Percentiles rank a stretch among this genome's conserved stretches.
These are phyloP conservation scores for Myopa tessellatipennis DNA, from an alignment of 2,888 invertebrate genomes.

Conservation along the genomic window DNA sequence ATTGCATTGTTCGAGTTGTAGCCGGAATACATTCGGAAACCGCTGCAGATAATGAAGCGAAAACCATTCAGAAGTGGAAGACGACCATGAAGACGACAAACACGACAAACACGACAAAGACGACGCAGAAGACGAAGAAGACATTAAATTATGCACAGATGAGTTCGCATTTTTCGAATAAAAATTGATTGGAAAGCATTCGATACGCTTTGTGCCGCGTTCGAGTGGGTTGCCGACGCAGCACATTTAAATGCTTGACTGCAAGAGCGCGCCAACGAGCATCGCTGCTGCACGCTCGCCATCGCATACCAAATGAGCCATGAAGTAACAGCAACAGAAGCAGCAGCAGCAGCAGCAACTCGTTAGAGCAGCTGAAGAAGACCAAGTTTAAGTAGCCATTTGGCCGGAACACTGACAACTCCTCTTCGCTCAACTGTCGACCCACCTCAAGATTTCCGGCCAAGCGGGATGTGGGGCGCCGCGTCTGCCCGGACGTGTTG, in stretches of 20 bases:
- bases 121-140: conserved; percentile 37
- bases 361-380: not conserved
- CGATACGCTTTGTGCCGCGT: conserved; percentile 48
- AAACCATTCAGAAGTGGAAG: conserved; percentile 48
- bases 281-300: not conserved
- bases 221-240: conserved; percentile 36
- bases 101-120: not conserved
- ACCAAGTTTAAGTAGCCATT: conserved; percentile 6
- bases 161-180: conserved; percentile 66
- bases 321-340: not conserved
- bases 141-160: conserved; percentile 67
- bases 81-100: not conserved
- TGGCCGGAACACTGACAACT: not conserved
- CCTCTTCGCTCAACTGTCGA: conserved; percentile 28
- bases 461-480: conserved; percentile 48
- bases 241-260: conserved; percentile 32
- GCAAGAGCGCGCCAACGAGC: not conserved
- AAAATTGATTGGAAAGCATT: conserved; percentile 68
- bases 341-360: not conserved
- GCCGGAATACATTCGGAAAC: conserved; percentile 47
- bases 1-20: not conserved
- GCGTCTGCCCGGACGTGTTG: conserved; percentile 60
- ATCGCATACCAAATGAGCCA: conserved; percentile 28
- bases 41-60: conserved; percentile 50
- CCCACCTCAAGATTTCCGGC: conserved; percentile 79